Percentiles rank a stretch among this genome's conserved stretches.
Evolutionary conservation across 2,797 vertebrate species (phyloP).

Genomic region (Meda fulgida): DNA sequence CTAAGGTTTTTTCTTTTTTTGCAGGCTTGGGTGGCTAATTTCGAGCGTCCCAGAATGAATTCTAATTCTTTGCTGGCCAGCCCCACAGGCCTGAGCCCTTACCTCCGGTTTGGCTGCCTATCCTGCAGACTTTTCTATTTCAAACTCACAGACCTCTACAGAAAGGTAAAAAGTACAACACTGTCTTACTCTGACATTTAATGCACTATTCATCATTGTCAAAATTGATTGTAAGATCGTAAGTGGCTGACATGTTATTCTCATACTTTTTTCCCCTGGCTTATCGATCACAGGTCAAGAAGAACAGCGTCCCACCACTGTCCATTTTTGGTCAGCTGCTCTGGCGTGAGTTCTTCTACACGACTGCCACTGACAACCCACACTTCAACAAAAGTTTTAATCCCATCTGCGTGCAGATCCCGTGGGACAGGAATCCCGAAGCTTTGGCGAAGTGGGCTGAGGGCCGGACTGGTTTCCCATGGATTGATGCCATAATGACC

Average conservation of each 20-base stretch:
- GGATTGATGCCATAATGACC: slow-evolving; percentile 97
- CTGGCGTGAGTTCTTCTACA: slow-evolving; percentile 97
- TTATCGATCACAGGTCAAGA: slow-evolving; percentile 83
- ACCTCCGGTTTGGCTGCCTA: slow-evolving; percentile 93
- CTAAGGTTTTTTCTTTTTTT: slow-evolving; percentile 46
- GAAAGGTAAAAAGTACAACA: slow-evolving; percentile 81
- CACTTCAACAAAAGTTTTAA: slow-evolving; percentile 96
- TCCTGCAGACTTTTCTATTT: slow-evolving; percentile 95
- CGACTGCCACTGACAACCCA: slow-evolving; percentile 91
- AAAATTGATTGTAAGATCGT: not conserved
- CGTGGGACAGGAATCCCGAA: slow-evolving; percentile 93
- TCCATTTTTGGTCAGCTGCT: slow-evolving; percentile 93
- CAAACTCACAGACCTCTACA: slow-evolving; percentile 94
- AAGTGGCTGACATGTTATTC: not conserved
- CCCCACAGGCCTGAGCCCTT: slow-evolving; percentile 92
- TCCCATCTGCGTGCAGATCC: slow-evolving; percentile 93
- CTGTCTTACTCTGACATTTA: not conserved
- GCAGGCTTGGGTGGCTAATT: slow-evolving; percentile 95
- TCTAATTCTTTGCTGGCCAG: slow-evolving; percentile 92
- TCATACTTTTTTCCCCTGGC: not conserved
- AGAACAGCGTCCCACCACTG: slow-evolving; percentile 88
- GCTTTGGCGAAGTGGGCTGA: slow-evolving; percentile 96
- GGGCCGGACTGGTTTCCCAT: slow-evolving; percentile 91
- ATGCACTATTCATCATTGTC: not conserved
- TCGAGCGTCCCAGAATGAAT: slow-evolving; percentile 93